phyloP scores from a whole-genome alignment of 2,797 vertebrate genomes.

The Mus caroli region DNA sequence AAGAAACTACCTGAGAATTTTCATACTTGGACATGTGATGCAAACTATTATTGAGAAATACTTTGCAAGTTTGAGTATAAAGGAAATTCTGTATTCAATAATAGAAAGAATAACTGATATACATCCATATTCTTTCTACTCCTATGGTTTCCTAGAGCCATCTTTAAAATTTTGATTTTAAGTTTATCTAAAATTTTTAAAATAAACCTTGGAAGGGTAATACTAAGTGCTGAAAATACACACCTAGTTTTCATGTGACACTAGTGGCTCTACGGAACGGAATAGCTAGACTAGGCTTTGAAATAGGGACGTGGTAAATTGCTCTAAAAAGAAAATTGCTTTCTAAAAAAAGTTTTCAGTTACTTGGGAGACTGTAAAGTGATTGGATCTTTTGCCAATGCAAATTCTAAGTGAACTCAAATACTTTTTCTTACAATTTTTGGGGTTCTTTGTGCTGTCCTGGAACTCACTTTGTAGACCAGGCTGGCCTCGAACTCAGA shows the following conservation, averaged over 20 bases:
- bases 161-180: neutral
- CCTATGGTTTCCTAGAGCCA: neutral
- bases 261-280: neutral
- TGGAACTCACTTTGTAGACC: too few relatives aligned
- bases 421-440: neutral
- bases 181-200: slow-evolving; percentile 36
- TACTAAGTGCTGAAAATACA: neutral
- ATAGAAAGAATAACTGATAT: neutral
- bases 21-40: neutral
- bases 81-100: neutral
- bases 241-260: neutral
- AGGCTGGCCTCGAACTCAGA: too few relatives aligned
- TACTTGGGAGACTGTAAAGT: neutral
- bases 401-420: neutral
- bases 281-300: neutral
- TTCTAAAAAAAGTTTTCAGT: slow-evolving; percentile 23
- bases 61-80: slow-evolving; percentile 26
- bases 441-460: neutral
- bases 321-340: neutral
- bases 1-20: slow-evolving; percentile 24
- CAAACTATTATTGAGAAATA: slow-evolving; percentile 30
- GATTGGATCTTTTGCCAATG: slow-evolving; percentile 9
- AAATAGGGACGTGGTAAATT: slow-evolving; percentile 22
- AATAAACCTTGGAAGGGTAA: neutral
- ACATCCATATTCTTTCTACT: neutral